These are phyloP conservation scores for Buceros bicornis DNA, from an alignment of 2,797 vertebrate species.

Conservation along the genomic window DNA sequence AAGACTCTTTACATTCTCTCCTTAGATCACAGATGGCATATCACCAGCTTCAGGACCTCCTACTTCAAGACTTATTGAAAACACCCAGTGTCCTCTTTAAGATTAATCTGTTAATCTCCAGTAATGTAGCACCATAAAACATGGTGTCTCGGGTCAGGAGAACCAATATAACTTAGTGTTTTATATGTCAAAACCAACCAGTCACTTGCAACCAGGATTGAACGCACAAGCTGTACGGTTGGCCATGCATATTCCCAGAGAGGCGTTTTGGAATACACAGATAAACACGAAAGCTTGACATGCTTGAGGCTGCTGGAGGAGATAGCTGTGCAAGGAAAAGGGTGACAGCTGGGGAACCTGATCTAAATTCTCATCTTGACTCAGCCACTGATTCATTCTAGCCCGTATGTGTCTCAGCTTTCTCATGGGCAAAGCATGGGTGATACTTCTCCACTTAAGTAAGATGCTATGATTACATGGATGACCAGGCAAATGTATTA, in stretches of 20 bases:
- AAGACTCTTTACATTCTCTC: not conserved
- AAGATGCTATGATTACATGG: not conserved
- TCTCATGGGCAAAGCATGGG: not conserved
- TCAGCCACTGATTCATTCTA: slow-evolving; percentile 2
- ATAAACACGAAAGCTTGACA: not conserved
- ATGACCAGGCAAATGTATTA: not conserved
- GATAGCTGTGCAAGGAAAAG: not conserved
- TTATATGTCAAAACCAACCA: not conserved
- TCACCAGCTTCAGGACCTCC: not conserved
- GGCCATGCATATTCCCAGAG: not conserved
- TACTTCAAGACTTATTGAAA: not conserved
- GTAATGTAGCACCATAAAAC: not conserved
- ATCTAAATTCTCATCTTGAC: slow-evolving; percentile 7
- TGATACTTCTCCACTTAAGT: slow-evolving; percentile 40
- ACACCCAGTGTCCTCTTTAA: not conserved
- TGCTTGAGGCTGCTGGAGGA: not conserved
- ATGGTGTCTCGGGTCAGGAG: not conserved
- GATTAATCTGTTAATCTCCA: not conserved
- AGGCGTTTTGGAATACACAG: not conserved
- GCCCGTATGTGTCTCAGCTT: not conserved
- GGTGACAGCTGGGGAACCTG: not conserved
- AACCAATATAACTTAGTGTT: not conserved
- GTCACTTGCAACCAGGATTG: not conserved
- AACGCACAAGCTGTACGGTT: not conserved
- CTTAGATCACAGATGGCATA: not conserved